Conservation (phyloP, 1,140 invertebrate genomes). For the Lordiphosa stackelbergi region DNA sequence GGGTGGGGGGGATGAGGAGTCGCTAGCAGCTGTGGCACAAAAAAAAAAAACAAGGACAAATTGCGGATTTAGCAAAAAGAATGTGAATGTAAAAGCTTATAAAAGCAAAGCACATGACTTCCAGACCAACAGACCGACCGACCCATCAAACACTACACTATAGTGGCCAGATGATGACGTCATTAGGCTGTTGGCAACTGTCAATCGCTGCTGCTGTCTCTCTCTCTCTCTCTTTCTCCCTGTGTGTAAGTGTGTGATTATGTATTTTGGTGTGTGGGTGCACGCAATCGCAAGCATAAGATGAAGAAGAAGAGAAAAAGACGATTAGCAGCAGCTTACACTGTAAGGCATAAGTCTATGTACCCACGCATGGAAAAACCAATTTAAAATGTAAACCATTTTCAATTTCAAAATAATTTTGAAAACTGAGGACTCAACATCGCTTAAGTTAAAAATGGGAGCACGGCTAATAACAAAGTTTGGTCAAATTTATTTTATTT, state of each 20-base stretch:
- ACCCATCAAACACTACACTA: conserved; percentile 36
- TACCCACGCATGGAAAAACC: no score
- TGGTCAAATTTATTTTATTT: no score
- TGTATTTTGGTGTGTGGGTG: conserved; percentile 29
- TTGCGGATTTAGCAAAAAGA: conserved; percentile 38
- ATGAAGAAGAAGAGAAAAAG: no score
- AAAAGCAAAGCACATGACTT: conserved; percentile 27
- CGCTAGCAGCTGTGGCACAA: conserved; percentile 32
- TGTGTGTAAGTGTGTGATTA: background rate
- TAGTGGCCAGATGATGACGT: conserved; percentile 30
- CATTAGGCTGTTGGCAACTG: conserved; percentile 38
- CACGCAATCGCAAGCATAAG: conserved; percentile 4
- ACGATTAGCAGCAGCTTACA: no score
- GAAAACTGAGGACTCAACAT: no score
- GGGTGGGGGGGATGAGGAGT: background rate
- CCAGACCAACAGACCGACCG: conserved; percentile 23
- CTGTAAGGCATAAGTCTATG: no score
- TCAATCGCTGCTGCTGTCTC: conserved; percentile 19
- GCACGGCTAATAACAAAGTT: no score
- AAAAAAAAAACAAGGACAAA: conserved; percentile 45
- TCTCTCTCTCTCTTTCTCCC: background rate
- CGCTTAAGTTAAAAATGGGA: no score
- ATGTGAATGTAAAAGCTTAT: conserved; percentile 45
- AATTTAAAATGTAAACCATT: no score
- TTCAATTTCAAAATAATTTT: no score